phyloP scores from a whole-genome alignment of 2,113 vertebrate genomes.

The Sceloporus tristichus region DNA sequence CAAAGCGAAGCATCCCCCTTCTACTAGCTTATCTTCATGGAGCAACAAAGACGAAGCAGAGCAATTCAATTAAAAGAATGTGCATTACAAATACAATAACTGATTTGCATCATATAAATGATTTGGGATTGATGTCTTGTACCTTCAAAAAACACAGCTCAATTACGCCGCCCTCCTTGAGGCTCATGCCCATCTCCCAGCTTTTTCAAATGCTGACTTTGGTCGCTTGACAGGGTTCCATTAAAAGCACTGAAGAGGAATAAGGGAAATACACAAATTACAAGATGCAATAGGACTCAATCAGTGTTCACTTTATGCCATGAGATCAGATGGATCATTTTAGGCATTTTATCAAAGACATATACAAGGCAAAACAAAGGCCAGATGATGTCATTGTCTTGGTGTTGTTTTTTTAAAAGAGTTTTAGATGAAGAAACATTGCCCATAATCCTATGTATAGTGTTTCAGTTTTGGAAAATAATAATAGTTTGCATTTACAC shows the following conservation, averaged over 20 bases:
- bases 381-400: slow-evolving; percentile 65
- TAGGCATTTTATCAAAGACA: slow-evolving; percentile 71
- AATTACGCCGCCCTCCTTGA: slow-evolving; percentile 58
- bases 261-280: slow-evolving; percentile 73
- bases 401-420: slow-evolving; percentile 51
- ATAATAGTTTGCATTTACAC: background rate
- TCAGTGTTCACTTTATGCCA: slow-evolving; percentile 74
- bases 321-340: slow-evolving; percentile 73
- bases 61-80: slow-evolving; percentile 64
- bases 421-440: slow-evolving; percentile 54
- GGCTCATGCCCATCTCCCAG: slow-evolving; percentile 55
- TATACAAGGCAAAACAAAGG: slow-evolving; percentile 49
- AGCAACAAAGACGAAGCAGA: slow-evolving; percentile 67
- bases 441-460: background rate
- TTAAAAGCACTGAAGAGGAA: slow-evolving; percentile 69
- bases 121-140: slow-evolving; percentile 66
- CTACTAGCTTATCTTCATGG: slow-evolving; percentile 62
- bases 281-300: slow-evolving; percentile 68
- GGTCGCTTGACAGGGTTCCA: slow-evolving; percentile 71
- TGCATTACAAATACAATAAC: slow-evolving; percentile 71
- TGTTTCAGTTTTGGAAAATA: background rate
- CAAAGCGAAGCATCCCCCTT: slow-evolving; percentile 50
- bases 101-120: slow-evolving; percentile 67
- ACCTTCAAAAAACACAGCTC: slow-evolving; percentile 64
- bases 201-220: slow-evolving; percentile 68